Evolutionary conservation across 1,140 invertebrate species (phyloP).

Genomic region (Parapsyche elsis): DNA sequence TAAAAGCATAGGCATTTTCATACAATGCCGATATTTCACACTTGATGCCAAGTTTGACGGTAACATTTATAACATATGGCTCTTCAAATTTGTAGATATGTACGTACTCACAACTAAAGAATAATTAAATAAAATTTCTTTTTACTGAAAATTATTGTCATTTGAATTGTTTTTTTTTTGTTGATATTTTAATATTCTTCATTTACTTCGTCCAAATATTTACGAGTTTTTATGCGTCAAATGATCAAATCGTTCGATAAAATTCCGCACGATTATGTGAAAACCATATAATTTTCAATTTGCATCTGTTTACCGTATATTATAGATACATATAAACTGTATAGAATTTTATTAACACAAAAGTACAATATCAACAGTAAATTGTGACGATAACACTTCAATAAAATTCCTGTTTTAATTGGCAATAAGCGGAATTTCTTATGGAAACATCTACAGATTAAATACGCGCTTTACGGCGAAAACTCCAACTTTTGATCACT

Average conservation of each 20-base stretch:
- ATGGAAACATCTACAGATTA: neutral
- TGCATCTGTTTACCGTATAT: neutral
- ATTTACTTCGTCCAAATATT: neutral
- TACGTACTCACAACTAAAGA: neutral
- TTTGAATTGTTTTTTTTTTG: neutral
- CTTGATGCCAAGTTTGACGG: too few species aligned
- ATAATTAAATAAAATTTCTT: neutral
- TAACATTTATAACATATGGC: too few species aligned
- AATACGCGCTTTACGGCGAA: neutral
- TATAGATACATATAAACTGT: too few species aligned
- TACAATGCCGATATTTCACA: too few species aligned
- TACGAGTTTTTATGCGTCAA: neutral
- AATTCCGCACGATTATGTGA: neutral
- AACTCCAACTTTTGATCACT: too few species aligned
- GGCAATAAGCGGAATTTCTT: neutral
- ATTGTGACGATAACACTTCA: neutral
- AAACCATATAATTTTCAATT: neutral
- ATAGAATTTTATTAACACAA: neutral
- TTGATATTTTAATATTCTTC: neutral
- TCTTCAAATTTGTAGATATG: too few species aligned
- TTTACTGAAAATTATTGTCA: neutral
- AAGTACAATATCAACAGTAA: constrained; percentile 4
- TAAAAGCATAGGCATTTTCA: too few species aligned
- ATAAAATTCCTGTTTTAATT: neutral
- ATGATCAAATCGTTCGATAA: neutral